Conservation (phyloP, 2,113 vertebrate genomes). For the Chiloscyllium plagiosum region DNA sequence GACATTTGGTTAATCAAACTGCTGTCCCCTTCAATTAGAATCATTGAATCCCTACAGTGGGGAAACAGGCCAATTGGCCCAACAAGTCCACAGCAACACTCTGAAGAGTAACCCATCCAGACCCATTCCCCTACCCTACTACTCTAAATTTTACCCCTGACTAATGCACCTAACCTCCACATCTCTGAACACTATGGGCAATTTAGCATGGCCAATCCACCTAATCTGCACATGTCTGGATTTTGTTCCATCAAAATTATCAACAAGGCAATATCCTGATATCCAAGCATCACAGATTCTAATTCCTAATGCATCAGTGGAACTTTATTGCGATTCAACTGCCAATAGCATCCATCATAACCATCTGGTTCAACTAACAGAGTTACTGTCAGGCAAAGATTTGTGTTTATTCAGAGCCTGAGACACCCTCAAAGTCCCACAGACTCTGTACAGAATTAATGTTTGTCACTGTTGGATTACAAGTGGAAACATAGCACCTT, state of each 20-base stretch:
- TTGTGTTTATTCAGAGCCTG: not conserved
- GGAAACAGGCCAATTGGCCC: no score
- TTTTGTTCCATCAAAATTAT: not conserved
- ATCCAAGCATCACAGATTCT: not conserved
- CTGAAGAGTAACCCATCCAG: no score
- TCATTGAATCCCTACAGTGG: no score
- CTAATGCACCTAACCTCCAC: no score
- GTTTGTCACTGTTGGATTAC: not conserved
- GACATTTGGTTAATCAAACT: not conserved
- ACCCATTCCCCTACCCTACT: no score
- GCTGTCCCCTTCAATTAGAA: not conserved
- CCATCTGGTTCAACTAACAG: not conserved
- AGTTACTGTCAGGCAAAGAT: not conserved
- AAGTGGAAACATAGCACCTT: not conserved
- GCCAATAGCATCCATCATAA: not conserved
- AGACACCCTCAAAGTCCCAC: not conserved
- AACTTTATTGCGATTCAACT: not conserved
- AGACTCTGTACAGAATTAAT: not conserved
- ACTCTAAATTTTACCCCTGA: no score
- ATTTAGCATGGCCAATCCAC: no score
- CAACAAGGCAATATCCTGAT: not conserved
- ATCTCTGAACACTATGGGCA: no score
- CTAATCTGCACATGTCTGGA: no score
- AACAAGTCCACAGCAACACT: no score
- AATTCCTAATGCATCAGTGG: not conserved